Evolutionary conservation across 2,888 invertebrate genomes (phyloP).

Genomic region (Dolomedes plantarius): DNA sequence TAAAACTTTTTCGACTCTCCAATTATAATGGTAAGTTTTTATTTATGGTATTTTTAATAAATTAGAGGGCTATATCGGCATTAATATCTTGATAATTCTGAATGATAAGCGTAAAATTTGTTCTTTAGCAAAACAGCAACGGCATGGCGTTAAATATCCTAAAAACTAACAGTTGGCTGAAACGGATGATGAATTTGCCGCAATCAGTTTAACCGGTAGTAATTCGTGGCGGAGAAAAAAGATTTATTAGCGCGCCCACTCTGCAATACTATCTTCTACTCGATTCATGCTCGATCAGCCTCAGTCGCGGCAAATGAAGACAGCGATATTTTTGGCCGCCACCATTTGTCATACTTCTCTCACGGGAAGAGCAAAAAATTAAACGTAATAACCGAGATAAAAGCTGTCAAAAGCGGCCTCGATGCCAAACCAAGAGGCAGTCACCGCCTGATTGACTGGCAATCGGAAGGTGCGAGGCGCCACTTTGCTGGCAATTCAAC

Average conservation of each 20-base stretch:
- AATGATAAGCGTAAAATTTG: too few species aligned
- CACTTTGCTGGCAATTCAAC: constrained; percentile 55
- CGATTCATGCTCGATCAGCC: constrained; percentile 63
- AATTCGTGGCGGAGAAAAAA: constrained; percentile 41
- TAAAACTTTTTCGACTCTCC: too few species aligned
- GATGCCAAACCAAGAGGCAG: constrained; percentile 57
- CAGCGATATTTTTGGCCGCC: constrained; percentile 56
- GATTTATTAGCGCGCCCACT: constrained; percentile 41
- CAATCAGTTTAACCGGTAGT: constrained; percentile 11
- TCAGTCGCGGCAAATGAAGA: constrained; percentile 65
- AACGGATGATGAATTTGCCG: neutral
- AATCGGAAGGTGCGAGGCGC: constrained; percentile 59
- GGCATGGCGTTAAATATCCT: too few species aligned
- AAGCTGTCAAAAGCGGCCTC: constrained; percentile 59
- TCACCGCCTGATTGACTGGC: constrained; percentile 66
- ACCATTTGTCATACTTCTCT: constrained; percentile 64
- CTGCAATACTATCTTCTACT: constrained; percentile 48
- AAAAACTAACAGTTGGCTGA: neutral
- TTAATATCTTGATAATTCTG: too few species aligned
- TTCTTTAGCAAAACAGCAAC: too few species aligned
- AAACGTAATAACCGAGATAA: constrained; percentile 61
- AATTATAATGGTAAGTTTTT: too few species aligned
- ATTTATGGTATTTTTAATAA: too few species aligned
- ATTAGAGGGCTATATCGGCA: too few species aligned
- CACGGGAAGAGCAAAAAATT: constrained; percentile 38